These are phyloP conservation scores for Tethya wilhelma DNA, from an alignment of 37 sponge, comb jelly and placozoan species.

Conservation along the genomic window DNA sequence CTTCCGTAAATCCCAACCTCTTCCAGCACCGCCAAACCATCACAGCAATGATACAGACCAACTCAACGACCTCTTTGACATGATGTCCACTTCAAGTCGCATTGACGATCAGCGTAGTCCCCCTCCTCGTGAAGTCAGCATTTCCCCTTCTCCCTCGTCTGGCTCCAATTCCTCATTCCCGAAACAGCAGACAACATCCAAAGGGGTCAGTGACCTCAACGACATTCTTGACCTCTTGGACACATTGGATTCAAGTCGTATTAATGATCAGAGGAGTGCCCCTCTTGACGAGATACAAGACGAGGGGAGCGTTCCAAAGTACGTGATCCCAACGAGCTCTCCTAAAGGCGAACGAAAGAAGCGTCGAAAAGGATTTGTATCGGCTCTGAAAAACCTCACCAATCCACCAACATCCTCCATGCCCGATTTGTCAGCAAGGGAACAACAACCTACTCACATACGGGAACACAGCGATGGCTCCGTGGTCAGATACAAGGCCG, in stretches of 20 bases:
- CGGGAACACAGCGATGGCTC: too few relatives aligned
- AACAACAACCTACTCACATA: too few relatives aligned
- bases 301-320: conserved; percentile 10
- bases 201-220: conserved; percentile 9
- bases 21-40: too few relatives aligned
- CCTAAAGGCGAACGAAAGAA: neutral
- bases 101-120: conserved; percentile 33
- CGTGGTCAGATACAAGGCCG: too few relatives aligned
- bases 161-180: neutral
- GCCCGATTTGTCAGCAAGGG: conserved; percentile 16
- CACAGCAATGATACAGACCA: too few relatives aligned
- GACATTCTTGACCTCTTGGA: conserved; percentile 27
- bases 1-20: neutral
- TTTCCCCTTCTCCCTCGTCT: neutral
- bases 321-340: conserved; percentile 22
- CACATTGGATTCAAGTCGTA: neutral
- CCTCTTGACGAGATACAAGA: neutral
- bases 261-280: conserved; percentile 20
- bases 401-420: conserved; percentile 24
- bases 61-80: conserved; percentile 17
- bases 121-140: too few relatives aligned
- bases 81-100: conserved; percentile 9
- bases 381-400: neutral
- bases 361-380: neutral
- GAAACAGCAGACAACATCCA: neutral